These are phyloP conservation scores for Aurelia coerulea DNA, from an alignment of 30 jellyfish, hydroid and myxozoan species.

Conservation along the genomic window DNA sequence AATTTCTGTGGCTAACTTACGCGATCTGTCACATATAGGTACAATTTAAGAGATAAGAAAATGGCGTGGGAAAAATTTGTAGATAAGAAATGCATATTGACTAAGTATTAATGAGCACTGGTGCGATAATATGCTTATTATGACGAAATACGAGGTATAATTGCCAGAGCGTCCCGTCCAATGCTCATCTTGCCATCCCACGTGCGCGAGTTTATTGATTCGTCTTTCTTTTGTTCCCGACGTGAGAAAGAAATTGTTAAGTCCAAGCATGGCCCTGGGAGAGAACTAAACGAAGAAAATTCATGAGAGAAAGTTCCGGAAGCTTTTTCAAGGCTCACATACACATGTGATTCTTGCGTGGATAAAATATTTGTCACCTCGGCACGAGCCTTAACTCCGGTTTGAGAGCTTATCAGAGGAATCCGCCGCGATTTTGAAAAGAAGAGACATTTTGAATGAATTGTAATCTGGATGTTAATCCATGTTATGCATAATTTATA, in stretches of 20 bases:
- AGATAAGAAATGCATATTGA: neutral
- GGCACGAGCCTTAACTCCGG: too few relatives aligned
- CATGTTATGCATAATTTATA: too few relatives aligned
- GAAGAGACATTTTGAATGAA: too few relatives aligned
- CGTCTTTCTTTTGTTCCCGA: constrained; percentile 32
- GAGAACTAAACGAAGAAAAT: neutral
- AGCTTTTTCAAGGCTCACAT: too few relatives aligned
- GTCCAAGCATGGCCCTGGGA: constrained; percentile 68
- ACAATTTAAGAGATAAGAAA: neutral
- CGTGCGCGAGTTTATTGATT: constrained; percentile 35
- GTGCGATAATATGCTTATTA: neutral
- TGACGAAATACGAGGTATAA: too few relatives aligned
- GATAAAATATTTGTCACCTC: too few relatives aligned
- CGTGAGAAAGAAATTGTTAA: constrained; percentile 54
- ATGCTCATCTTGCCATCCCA: constrained; percentile 1
- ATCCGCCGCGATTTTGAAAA: too few relatives aligned
- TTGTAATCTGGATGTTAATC: too few relatives aligned
- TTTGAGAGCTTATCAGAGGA: too few relatives aligned
- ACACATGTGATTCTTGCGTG: too few relatives aligned
- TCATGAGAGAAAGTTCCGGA: too few relatives aligned
- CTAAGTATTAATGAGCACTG: neutral
- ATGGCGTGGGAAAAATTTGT: constrained; percentile 17
- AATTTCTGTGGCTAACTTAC: constrained; percentile 7
- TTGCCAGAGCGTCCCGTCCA: too few relatives aligned
- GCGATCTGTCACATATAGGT: constrained; percentile 9